These are phyloP conservation scores for Ophion ellenae DNA, from an alignment of 2,888 invertebrate species.

Conservation along the genomic window DNA sequence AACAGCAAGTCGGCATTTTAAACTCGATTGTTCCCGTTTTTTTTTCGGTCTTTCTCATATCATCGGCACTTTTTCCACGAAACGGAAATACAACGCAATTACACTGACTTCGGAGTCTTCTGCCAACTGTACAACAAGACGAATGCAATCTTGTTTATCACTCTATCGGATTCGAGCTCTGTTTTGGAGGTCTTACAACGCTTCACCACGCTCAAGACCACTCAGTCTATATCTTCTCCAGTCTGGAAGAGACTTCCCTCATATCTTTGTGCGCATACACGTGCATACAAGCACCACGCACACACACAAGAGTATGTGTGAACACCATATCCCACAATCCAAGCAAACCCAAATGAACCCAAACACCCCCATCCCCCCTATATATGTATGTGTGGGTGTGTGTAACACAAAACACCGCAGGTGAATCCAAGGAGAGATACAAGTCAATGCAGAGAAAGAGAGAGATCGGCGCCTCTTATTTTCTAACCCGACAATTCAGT, in stretches of 20 bases:
- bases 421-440: conserved; percentile 34
- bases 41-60: not conserved
- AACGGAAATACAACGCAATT: not conserved
- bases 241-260: conserved; percentile 5
- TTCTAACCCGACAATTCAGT: conserved; percentile 62
- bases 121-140: not conserved
- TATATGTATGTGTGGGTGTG: not conserved
- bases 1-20: not conserved
- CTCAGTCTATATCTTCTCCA: not conserved
- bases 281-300: not conserved
- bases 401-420: conserved; percentile 29
- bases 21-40: not conserved
- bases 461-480: conserved; percentile 54
- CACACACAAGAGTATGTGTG: not conserved
- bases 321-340: not conserved
- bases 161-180: not conserved
- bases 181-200: not conserved
- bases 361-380: not conserved
- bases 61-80: not conserved
- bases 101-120: not conserved
- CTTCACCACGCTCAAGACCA: conserved; percentile 10
- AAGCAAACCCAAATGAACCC: not conserved
- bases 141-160: conserved; percentile 3
- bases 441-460: conserved; percentile 13
- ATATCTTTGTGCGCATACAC: conserved; percentile 8